Evolutionary conservation across 64 coral and sea anemone species (phyloP), one percentile per base, ranked within the genome.

Genomic region (Stichodactyla helianthus): DNA sequence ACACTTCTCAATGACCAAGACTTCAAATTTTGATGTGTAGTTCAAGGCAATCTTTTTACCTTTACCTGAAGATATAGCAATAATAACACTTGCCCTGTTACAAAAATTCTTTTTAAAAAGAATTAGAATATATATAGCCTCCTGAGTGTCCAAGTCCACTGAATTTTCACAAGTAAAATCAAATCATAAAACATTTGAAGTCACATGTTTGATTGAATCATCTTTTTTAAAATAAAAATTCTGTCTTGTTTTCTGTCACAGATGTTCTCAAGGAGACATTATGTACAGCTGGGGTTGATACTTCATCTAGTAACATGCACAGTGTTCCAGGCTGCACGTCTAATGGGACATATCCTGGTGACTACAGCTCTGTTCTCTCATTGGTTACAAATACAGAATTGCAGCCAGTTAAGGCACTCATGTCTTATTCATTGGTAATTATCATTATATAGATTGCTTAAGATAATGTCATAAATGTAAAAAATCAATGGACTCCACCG

Each of bases 391-490:
- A 93, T 78, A 85, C 90, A 79, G 93, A 95, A 13, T 83, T 93
- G 15, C 97, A 99, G 54, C 93, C 97, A 60, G 88, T 92, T 17
- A 92, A 94, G 59, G 91, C 86, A 59, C 67, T 99, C 58, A 86
- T 95, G 88, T 91, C 90, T 10, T 94, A 90, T 93, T 90, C 90
- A 55, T n/a, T 99, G 90, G 97, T 99, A 93, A 44, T 86, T 91
- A 25, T 10, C 9, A 53, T 81, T 51, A 0, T 9, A 14, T 74
- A 27, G 4, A 27, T 27, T 74, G 25, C 20, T 19, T 53, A 18
- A 11, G 52, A 82, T 54, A 7, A 53, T 54, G 8, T 18, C 7
- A 82, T 22, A 80, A 18, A 8, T 50, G 79, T 2, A 53, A 20
- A 82, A 16, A 5, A 53, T 82, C 5, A 50, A 19, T n/a, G n/a